Conservation (phyloP, 1,140 invertebrate species). For the Cyphomyrmex costatus region DNA sequence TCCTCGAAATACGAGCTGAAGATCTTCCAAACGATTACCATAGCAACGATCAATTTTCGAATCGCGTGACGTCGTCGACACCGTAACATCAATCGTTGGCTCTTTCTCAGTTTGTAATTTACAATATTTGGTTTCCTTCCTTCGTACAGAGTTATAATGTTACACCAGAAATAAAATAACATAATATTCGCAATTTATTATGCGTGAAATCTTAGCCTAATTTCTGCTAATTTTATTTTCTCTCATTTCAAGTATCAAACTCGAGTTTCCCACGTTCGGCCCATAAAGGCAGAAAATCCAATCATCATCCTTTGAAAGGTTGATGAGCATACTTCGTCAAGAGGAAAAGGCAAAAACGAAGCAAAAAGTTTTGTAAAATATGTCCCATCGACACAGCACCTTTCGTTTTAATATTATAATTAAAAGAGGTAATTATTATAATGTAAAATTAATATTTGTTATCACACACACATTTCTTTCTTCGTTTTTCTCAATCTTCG, state of each 20-base stretch:
- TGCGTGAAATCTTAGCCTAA: neutral
- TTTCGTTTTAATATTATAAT: slow-evolving; percentile 58
- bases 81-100: slow-evolving; percentile 9
- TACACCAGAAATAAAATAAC: neutral
- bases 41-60: slow-evolving; percentile 50
- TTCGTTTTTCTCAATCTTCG: neutral
- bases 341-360: neutral
- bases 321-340: neutral
- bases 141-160: neutral
- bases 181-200: neutral
- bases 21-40: slow-evolving; percentile 16
- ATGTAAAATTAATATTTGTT: slow-evolving; percentile 57
- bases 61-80: slow-evolving; percentile 34
- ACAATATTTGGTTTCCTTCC: neutral
- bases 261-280: neutral
- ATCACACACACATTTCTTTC: slow-evolving; percentile 8
- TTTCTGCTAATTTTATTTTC: neutral
- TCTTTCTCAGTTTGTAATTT: neutral
- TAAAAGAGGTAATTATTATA: slow-evolving; percentile 69
- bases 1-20: slow-evolving; percentile 24
- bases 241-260: neutral
- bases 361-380: slow-evolving; percentile 28
- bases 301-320: slow-evolving; percentile 7
- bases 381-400: slow-evolving; percentile 37
- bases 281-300: slow-evolving; percentile 45